Evolutionary conservation across 2,113 vertebrate genomes (phyloP).

Genomic region (Vidua macroura): DNA sequence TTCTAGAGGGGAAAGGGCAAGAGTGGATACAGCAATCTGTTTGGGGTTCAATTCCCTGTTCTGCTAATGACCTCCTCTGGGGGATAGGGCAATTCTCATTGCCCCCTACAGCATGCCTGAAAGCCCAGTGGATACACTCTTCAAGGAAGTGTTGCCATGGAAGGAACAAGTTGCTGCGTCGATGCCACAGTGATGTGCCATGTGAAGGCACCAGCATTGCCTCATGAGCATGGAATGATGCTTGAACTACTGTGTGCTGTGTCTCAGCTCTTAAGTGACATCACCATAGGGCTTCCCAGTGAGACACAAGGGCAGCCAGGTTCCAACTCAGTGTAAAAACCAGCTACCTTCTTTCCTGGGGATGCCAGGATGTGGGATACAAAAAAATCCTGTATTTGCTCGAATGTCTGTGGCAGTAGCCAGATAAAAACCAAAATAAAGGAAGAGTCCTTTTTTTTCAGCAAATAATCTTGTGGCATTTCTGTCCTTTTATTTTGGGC

Average conservation of each 20-base stretch:
- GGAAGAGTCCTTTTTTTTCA: background rate
- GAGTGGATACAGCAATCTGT: background rate
- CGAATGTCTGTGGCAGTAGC: background rate
- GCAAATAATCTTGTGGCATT: background rate
- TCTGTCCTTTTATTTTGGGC: background rate
- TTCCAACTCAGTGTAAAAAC: background rate
- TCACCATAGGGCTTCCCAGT: background rate
- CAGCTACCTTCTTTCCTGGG: background rate
- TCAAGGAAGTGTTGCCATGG: background rate
- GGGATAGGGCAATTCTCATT: background rate
- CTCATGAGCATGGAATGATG: accelerated
- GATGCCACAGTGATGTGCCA: accelerated
- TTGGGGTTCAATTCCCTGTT: background rate
- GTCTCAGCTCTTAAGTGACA: background rate
- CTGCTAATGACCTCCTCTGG: background rate
- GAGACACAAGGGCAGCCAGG: background rate
- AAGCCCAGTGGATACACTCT: background rate
- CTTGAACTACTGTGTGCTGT: background rate
- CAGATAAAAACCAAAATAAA: background rate
- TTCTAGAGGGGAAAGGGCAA: background rate
- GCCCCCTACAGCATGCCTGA: background rate
- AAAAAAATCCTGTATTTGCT: background rate
- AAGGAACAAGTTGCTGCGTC: background rate
- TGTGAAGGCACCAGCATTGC: accelerated
- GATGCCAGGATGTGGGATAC: background rate